Base-by-base conservation (phyloP, 2,797 vertebrate genomes). In the Anguilla pacifica region DNA sequence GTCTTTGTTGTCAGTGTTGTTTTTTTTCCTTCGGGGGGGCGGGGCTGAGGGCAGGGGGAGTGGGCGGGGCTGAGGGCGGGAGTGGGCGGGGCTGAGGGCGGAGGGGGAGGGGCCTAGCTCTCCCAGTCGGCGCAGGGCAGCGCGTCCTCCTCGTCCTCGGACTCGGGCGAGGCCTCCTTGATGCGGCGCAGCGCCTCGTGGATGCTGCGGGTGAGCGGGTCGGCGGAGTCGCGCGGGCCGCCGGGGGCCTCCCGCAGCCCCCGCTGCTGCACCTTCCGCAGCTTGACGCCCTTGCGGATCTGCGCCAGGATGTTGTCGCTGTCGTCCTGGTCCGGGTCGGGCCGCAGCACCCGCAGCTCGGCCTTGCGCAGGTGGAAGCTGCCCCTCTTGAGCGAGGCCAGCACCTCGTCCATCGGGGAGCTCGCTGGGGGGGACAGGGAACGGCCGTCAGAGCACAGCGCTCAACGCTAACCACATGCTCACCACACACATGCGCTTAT, bases 381-480 rank as follows among this genome's bases (percentile, higher is more conserved):
- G 87, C 98, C 98, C 3, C 98, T 97, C 90, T 99, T 99, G 90
- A 99, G 96, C 9, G 98, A 99, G 89, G 97, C 98, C 94, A 99
- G 95, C 25, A 99, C 98, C 94, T 99, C 98, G 92, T 99, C 98
- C 98, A 99, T 99, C 0, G 98, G 98, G 0, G 98, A 99, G 91
- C 98, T 98, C 95, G 97, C 98, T 99, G 95, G 79, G 31, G 53
- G 15, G 67, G n/a, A 70, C 25, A 28, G 67, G 15, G n/a, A 22
- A 28, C 25, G 5, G 7, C 67, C 67, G 3, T 61, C 57, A 61
- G 19, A 22, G 57, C 19, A 61, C 11, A 19, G 15, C 57, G 3
- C 57, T 61, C 57, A 17, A 3, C 35, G 35, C 35, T 1, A 35
- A 35, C 35, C 35, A 35, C 35, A 35, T 1, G 35, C 35, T 35